These are phyloP conservation scores for Protophormia terraenovae DNA, from an alignment of 2,888 invertebrate genomes.

Conservation along the genomic window DNA sequence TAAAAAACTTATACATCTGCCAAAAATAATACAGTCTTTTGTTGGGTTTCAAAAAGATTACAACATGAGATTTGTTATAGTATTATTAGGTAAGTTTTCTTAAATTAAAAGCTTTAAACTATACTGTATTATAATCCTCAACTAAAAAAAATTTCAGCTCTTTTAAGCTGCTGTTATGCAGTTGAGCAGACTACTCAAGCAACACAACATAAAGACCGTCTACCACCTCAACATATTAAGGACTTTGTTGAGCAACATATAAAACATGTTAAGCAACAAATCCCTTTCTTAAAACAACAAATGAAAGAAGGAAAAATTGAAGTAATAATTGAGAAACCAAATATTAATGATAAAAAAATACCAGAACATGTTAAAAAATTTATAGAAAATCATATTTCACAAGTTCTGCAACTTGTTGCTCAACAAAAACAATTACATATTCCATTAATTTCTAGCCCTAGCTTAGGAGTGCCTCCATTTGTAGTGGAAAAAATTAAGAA, in stretches of 20 bases:
- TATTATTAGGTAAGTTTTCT: conserved; percentile 46
- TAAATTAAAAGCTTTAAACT: background rate
- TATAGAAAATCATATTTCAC: conserved; percentile 14
- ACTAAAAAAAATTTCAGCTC: conserved; percentile 30
- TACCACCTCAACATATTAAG: conserved; percentile 28
- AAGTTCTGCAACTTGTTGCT: conserved; percentile 26
- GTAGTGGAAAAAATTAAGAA: conserved; percentile 27
- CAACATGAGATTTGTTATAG: conserved; percentile 50
- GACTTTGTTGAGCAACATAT: conserved; percentile 47
- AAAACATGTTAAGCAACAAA: conserved; percentile 29
- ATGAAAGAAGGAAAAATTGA: conserved; percentile 29
- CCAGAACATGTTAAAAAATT: conserved; percentile 17
- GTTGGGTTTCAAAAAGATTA: background rate
- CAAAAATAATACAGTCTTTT: conserved; percentile 21
- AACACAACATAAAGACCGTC: background rate
- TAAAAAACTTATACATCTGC: conserved; percentile 8
- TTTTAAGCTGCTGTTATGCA: conserved; percentile 51
- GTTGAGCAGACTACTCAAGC: conserved; percentile 16
- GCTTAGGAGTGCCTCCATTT: background rate
- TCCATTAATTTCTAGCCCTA: background rate
- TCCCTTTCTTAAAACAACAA: conserved; percentile 35
- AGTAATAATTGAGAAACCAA: background rate
- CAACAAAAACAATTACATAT: background rate
- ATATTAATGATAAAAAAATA: background rate
- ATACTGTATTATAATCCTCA: no score